Conservation (phyloP, 2,797 vertebrate genomes). For the Coranthus polyacanthus region DNA sequence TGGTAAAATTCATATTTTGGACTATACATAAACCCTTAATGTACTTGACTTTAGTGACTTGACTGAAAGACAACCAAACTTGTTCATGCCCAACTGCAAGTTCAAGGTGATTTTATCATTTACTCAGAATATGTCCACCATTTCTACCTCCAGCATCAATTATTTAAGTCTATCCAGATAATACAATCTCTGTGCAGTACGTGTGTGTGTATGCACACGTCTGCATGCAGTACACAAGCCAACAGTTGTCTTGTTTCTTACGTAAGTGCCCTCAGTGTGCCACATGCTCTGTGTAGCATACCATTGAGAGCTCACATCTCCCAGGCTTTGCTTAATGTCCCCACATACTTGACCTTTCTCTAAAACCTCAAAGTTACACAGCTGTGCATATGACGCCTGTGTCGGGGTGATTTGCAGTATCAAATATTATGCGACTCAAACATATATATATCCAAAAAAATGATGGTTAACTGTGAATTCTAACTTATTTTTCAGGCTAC, state of each 20-base stretch:
- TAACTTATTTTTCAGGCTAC: background rate
- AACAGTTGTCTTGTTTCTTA: slow-evolving; percentile 41
- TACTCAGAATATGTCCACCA: background rate
- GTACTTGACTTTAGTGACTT: background rate
- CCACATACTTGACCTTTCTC: slow-evolving; percentile 25
- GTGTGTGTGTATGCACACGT: background rate
- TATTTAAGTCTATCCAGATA: slow-evolving; percentile 19
- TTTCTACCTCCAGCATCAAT: background rate
- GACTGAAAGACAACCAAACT: background rate
- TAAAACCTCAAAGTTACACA: slow-evolving; percentile 32
- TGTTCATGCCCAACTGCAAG: background rate
- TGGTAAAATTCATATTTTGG: background rate
- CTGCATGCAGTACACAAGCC: slow-evolving; percentile 10
- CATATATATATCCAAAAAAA: background rate
- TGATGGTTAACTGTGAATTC: too few relatives aligned
- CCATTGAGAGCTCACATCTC: slow-evolving; percentile 17
- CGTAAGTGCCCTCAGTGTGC: slow-evolving; percentile 33
- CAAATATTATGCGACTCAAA: slow-evolving; percentile 7
- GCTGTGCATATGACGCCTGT: slow-evolving; percentile 5
- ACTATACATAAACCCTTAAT: background rate
- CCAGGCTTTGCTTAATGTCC: slow-evolving; percentile 37
- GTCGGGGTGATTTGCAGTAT: slow-evolving; percentile 20
- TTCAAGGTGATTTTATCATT: slow-evolving; percentile 2
- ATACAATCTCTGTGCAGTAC: slow-evolving; percentile 16
- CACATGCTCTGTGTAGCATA: slow-evolving; percentile 14